Evolutionary conservation across 1,140 invertebrate genomes (phyloP), one percentile per base, ranked within the genome.

Genomic region (Leptestheria dahalacensis): DNA sequence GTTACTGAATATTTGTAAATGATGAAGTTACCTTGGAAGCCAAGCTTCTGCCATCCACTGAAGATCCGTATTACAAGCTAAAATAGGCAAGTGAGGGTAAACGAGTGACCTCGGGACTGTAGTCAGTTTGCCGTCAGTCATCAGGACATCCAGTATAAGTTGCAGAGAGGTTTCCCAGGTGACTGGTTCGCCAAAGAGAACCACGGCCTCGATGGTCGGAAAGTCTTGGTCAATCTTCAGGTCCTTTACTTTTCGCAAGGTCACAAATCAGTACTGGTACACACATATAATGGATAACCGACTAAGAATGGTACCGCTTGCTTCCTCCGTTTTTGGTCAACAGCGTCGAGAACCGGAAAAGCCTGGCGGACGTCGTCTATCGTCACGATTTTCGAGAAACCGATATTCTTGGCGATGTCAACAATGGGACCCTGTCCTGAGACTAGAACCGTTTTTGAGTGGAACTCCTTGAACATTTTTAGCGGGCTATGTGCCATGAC

Each of bases 401-500:
- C 83, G 24, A 85, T 66, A 64, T 81, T 81, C 65, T 72, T 70
- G 10, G 82, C 82, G 62, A 86, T 85, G 64, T 82, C 77, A 57
- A 68, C 69, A 10, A 81, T 70, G 15, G 78, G 77, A 12, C 83
- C 82, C 68, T 86, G 84, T n/a, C 84, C 84, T 20, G 78, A 81
- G 51, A 85, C 77, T 0, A 86, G 68, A 6, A 82, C 75, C 64
- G 78, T 77, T 65, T 83, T 83, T 62, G 83, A 68, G 63, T 84
- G 80, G 68, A 80, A 82, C 25, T 77, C 70, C 58, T 79, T 70
- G 61, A 84, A 83, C 70, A 83, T 76, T 68, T 73, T 73, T 10
- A 86, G 67, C 1, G 84, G 84, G 60, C 81, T 81, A 67, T 86
- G 83, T 1, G 83, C 80, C 78, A 86, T 79, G 0, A 86, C 73